Conservation (phyloP, 2,888 invertebrate species). For the Torymus texanus region DNA sequence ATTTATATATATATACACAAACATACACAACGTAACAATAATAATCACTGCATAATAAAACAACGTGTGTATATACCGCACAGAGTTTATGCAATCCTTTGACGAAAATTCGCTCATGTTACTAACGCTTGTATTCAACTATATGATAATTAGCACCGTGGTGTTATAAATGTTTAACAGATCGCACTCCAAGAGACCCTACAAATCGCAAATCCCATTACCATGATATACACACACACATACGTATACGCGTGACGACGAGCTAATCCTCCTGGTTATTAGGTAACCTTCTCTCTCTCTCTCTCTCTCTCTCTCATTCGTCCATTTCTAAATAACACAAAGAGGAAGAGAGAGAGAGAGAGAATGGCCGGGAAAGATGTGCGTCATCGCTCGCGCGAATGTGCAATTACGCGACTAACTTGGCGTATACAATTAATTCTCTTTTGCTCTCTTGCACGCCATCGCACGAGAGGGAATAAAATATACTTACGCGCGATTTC, state of each 20-base stretch:
- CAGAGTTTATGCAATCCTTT: too few species aligned
- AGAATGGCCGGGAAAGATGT: too few species aligned
- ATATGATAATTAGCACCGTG: too few species aligned
- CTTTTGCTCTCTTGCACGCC: too few species aligned
- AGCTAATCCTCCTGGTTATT: constrained; percentile 23
- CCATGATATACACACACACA: background rate
- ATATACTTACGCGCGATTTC: background rate
- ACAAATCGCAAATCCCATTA: constrained; percentile 36
- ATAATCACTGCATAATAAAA: too few species aligned
- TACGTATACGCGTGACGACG: background rate
- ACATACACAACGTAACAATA: too few species aligned
- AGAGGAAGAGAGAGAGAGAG: background rate
- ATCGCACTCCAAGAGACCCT: constrained; percentile 1
- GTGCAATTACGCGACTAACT: constrained; percentile 15
- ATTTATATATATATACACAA: too few species aligned
- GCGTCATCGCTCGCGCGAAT: background rate
- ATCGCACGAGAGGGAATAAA: constrained; percentile 11
- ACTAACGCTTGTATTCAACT: too few species aligned
- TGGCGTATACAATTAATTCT: constrained; percentile 38
- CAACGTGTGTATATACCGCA: too few species aligned
- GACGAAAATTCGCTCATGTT: too few species aligned
- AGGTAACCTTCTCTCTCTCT: constrained; percentile 19
- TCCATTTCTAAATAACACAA: background rate
- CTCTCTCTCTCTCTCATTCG: background rate
- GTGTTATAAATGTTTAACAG: too few species aligned